phyloP scores from a whole-genome alignment of 1,140 invertebrate species.

The Rhopalosiphum padi region DNA sequence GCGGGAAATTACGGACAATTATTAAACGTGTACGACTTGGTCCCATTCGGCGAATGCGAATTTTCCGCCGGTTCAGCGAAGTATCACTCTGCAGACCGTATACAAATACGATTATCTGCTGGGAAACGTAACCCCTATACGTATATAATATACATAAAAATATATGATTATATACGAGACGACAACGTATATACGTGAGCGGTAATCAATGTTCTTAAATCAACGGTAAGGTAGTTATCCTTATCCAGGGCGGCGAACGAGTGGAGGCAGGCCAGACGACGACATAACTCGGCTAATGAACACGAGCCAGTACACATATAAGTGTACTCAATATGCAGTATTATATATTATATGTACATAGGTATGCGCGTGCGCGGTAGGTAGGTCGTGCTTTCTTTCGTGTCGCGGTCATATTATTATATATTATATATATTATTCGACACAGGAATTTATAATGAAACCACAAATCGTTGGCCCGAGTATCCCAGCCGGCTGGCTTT shows the following conservation, averaged over 20 bases:
- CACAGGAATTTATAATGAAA: background rate
- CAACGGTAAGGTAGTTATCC: background rate
- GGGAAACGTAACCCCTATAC: background rate
- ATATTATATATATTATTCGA: background rate
- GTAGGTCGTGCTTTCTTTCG: background rate
- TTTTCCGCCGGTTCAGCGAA: conserved; percentile 1
- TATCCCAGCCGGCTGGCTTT: background rate
- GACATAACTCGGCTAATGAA: conserved; percentile 29
- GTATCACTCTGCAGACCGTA: background rate
- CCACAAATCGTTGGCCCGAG: background rate
- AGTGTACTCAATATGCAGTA: background rate
- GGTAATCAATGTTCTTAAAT: background rate
- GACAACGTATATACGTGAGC: background rate
- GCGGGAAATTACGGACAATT: background rate
- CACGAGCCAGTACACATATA: conserved; percentile 5
- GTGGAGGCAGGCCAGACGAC: background rate
- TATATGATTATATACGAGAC: background rate
- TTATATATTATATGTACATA: background rate
- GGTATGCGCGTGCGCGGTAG: background rate
- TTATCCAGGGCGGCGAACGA: background rate
- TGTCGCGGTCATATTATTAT: background rate
- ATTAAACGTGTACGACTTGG: background rate
- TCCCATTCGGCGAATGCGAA: background rate
- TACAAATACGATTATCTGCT: conserved; percentile 2
- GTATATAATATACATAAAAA: background rate